phyloP scores from a whole-genome alignment of 2,797 vertebrate species.

The Neomorphus geoffroyi region DNA sequence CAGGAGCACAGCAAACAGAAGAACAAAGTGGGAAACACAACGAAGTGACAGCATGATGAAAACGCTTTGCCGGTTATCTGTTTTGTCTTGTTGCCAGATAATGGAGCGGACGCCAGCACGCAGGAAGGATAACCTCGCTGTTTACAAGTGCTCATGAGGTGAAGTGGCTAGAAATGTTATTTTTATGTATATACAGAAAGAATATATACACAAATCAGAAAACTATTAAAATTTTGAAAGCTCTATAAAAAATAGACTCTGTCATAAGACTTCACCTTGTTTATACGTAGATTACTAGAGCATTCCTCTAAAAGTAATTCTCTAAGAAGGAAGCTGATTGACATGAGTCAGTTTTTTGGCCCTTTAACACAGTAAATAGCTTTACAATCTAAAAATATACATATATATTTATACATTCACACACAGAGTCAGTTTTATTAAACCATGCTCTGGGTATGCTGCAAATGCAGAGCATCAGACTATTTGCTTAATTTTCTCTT shows the following conservation, averaged over 20 bases:
- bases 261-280: slow-evolving; percentile 35
- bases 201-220: slow-evolving; percentile 51
- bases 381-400: neutral
- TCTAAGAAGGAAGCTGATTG: slow-evolving; percentile 33
- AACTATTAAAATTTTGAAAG: slow-evolving; percentile 27
- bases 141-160: slow-evolving; percentile 8
- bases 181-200: neutral
- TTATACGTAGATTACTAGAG: slow-evolving; percentile 56
- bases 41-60: slow-evolving; percentile 76
- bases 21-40: slow-evolving; percentile 58
- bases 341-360: neutral
- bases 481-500: neutral
- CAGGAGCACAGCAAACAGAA: slow-evolving; percentile 33
- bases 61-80: slow-evolving; percentile 57
- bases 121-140: slow-evolving; percentile 45
- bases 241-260: slow-evolving; percentile 34
- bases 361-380: neutral
- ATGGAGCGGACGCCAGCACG: slow-evolving; percentile 6
- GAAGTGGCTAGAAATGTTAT: slow-evolving; percentile 3
- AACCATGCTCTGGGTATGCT: neutral
- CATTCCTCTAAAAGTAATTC: slow-evolving; percentile 25
- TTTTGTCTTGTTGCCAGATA: slow-evolving; percentile 73
- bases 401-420: neutral
- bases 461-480: neutral
- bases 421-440: neutral